Evolutionary conservation across 2,888 invertebrate species (phyloP).

Genomic region (Polydrusus cervinus): DNA sequence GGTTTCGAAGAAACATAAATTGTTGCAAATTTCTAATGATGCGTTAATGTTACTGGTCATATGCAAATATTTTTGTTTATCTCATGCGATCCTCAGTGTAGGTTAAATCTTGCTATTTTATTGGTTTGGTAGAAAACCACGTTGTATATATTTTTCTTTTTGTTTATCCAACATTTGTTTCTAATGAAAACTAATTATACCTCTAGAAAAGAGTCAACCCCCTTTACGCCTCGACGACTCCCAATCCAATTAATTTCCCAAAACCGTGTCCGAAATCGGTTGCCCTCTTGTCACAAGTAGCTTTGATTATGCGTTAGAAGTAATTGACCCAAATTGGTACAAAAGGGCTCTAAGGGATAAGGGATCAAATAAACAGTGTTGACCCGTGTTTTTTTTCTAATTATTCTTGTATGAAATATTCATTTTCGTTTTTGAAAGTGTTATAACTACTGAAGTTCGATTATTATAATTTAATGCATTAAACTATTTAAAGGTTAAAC

Average conservation of each 20-base stretch:
- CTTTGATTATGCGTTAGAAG: conserved; percentile 40
- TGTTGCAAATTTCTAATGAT: no score
- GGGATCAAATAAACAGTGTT: background rate
- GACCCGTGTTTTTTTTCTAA: conserved; percentile 1
- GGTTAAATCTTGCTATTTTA: no score
- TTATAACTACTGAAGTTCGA: no score
- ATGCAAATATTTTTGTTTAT: no score
- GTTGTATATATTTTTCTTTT: background rate
- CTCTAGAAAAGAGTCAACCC: conserved; percentile 6
- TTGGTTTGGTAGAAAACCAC: no score
- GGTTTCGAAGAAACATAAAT: no score
- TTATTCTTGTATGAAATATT: background rate
- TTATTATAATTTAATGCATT: no score
- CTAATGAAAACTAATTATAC: conserved; percentile 10
- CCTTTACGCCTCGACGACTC: background rate
- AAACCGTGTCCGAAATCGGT: conserved; percentile 19
- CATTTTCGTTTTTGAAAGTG: background rate
- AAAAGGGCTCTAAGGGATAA: conserved; percentile 19
- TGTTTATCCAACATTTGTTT: background rate
- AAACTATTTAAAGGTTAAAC: no score
- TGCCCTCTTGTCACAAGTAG: conserved; percentile 20
- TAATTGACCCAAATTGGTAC: conserved; percentile 42
- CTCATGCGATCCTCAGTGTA: no score
- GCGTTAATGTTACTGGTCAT: no score
- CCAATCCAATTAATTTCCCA: conserved; percentile 37